A percentile compares a stretch with the other conserved stretches of the same genome.
phyloP scores from a whole-genome alignment of 1,140 invertebrate species.

The Argopecten irradians region DNA sequence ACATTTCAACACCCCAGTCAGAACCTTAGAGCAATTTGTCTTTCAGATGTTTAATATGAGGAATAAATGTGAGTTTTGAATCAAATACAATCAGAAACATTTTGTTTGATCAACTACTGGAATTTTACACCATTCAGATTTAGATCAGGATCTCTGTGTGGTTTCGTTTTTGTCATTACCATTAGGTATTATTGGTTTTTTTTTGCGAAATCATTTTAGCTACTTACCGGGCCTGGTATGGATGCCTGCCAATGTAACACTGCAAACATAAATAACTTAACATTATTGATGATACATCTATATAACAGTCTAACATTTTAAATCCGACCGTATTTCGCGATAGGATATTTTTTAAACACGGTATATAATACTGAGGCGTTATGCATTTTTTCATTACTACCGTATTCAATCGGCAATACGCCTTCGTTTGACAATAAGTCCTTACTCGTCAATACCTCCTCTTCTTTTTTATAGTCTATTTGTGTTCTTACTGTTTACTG shows the following conservation, averaged over 20 bases:
- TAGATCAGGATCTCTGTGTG: background rate
- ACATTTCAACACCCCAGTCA: too few relatives aligned
- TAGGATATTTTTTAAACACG: too few relatives aligned
- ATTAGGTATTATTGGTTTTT: background rate
- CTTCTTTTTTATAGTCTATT: too few relatives aligned
- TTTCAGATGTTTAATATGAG: background rate
- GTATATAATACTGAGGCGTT: too few relatives aligned
- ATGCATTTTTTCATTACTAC: too few relatives aligned
- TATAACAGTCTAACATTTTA: too few relatives aligned
- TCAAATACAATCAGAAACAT: background rate
- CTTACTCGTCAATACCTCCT: too few relatives aligned
- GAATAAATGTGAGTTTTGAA: background rate
- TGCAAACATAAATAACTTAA: background rate
- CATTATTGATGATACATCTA: too few relatives aligned
- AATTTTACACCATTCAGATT: background rate
- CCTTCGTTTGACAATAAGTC: too few relatives aligned
- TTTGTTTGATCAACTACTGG: background rate
- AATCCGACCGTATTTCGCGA: too few relatives aligned
- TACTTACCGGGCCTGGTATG: slow-evolving; percentile 35
- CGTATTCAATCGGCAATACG: too few relatives aligned
- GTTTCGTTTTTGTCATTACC: background rate
- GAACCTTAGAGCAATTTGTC: background rate
- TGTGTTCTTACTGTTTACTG: too few relatives aligned
- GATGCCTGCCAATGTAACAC: slow-evolving; percentile 35
- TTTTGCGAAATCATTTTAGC: background rate